These are phyloP conservation scores for Digitonthophagus gazella DNA, from an alignment of 2,888 invertebrate species.

Conservation along the genomic window DNA sequence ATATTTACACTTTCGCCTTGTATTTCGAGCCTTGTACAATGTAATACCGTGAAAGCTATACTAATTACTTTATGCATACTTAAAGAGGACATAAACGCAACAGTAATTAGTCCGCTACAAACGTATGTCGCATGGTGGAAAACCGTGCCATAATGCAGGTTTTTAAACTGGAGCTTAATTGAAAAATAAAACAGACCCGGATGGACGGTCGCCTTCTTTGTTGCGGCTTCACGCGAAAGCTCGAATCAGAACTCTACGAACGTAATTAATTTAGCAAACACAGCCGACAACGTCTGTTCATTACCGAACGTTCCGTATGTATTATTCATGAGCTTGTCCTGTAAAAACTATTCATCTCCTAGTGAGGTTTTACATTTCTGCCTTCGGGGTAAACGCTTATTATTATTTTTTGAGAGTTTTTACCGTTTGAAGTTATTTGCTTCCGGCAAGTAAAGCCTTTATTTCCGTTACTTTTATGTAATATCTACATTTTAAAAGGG, in stretches of 20 bases:
- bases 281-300: background rate
- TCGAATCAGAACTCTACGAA: background rate
- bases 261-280: background rate
- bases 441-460: background rate
- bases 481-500: too few species aligned
- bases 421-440: background rate
- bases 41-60: conserved; percentile 23
- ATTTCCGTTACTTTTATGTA: too few species aligned
- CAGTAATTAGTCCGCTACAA: conserved; percentile 14
- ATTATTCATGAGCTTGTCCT: background rate
- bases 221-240: background rate
- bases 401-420: background rate
- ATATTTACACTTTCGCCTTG: background rate
- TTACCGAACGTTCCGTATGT: background rate
- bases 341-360: background rate
- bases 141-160: background rate
- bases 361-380: background rate
- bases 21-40: too few species aligned
- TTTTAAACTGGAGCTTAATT: background rate
- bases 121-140: background rate
- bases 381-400: background rate
- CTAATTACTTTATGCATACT: conserved; percentile 26
- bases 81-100: conserved; percentile 20
- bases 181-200: background rate
- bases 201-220: background rate